phyloP scores from a whole-genome alignment of 2,113 vertebrate genomes.

The Donacobius atricapilla region DNA sequence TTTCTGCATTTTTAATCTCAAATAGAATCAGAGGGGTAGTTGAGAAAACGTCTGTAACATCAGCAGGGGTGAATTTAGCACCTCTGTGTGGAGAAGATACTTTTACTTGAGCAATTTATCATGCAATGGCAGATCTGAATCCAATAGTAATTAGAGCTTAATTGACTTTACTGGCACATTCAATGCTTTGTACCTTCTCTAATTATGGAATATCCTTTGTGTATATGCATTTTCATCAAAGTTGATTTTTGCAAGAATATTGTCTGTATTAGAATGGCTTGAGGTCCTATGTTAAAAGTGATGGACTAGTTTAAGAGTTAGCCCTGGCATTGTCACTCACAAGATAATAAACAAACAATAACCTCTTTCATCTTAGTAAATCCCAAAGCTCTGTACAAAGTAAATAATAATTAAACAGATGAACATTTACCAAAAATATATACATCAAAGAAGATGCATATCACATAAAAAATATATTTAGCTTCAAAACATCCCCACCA shows the following conservation, averaged over 20 bases:
- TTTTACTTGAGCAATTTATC: conserved; percentile 50
- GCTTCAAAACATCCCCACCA: neutral
- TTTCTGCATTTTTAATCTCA: conserved; percentile 37
- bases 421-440: conserved; percentile 10
- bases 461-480: conserved; percentile 36
- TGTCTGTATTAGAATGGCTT: neutral
- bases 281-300: neutral
- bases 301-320: conserved; percentile 22
- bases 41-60: conserved; percentile 62
- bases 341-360: conserved; percentile 41
- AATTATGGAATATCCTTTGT: conserved; percentile 42
- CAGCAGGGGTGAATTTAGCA: conserved; percentile 35
- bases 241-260: neutral
- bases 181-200: conserved; percentile 25
- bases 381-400: neutral
- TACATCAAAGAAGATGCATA: conserved; percentile 37
- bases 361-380: conserved; percentile 23
- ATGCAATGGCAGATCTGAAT: conserved; percentile 44
- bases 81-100: conserved; percentile 44
- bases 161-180: conserved; percentile 70
- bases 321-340: neutral
- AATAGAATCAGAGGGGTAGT: neutral
- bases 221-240: conserved; percentile 29
- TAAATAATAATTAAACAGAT: conserved; percentile 40
- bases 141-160: conserved; percentile 76